These are phyloP conservation scores for Diogma glabrata DNA, from an alignment of 2,888 invertebrate species.

Conservation along the genomic window DNA sequence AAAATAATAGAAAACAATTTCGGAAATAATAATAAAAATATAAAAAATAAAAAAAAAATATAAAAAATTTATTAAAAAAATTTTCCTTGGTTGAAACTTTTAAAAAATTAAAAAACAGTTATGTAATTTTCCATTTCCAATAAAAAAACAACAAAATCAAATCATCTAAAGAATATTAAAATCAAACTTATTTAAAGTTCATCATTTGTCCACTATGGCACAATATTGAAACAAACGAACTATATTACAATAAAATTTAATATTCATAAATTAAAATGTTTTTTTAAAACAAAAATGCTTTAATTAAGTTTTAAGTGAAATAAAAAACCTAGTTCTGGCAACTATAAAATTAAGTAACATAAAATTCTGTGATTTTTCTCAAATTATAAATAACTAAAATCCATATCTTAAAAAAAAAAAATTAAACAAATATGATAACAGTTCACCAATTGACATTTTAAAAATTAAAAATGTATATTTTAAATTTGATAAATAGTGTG, in stretches of 20 bases:
- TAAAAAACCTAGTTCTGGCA: conserved; percentile 6
- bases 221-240: neutral
- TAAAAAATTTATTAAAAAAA: neutral
- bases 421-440: no score
- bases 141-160: no score
- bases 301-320: conserved; percentile 9
- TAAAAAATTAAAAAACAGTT: conserved; percentile 1
- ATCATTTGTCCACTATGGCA: neutral
- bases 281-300: conserved; percentile 3
- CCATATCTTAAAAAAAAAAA: no score
- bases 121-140: conserved; percentile 7
- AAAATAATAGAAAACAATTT: no score
- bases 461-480: no score
- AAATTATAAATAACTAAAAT: no score
- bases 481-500: no score
- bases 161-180: neutral
- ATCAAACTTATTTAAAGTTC: neutral
- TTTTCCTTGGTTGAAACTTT: conserved; percentile 8
- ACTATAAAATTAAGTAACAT: no score
- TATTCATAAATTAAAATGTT: no score
- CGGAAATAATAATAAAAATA: no score
- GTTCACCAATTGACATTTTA: no score
- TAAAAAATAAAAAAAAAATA: neutral
- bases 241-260: neutral
- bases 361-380: no score